Base-by-base conservation (phyloP, 2,797 vertebrate genomes). In the Muscicapa comitata region DNA sequence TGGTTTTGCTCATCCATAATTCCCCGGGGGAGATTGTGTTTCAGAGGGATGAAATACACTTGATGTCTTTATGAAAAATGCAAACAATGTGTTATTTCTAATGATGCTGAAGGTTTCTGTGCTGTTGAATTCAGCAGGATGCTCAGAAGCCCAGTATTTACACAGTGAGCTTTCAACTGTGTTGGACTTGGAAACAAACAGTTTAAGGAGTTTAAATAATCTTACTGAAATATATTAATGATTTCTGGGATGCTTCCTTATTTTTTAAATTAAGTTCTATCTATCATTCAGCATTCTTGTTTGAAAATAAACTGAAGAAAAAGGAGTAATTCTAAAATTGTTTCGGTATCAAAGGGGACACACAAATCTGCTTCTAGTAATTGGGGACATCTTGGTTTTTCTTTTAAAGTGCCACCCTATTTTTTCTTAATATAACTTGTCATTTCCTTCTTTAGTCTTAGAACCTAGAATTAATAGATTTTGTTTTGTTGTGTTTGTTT, bases 61-160 rank as follows among this genome's bases (percentile, higher is more conserved):
- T 86, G 87, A 95, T 93, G 94, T 94, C 95, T 94, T 90, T 93
- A 94, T 97, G 94, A 96, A 97, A 97, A 96, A 96, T 96, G 95
- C 95, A 95, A 95, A 84, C 93, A 93, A 67, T 90, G 93, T 81
- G 82, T 95, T 90, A 86, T 86, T 92, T 73, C 81, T 91, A 83
- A 95, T 86, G 93, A 84, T 71, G 66, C 76, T 0, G 25, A 28
- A 67, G 89, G 50, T 74, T 57, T 78, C 76, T 72, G 62, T 68
- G 71, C 66, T 62, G 47, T n/a, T 28, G 62, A 73, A 42, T 94
- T 63, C 75, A 76, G 87, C 80, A 85, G 71, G 83, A 71, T 87
- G 70, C 77, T 93, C 14, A 3, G 80, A 54, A 94, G 88, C 72
- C 21, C n/a, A 6, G 35, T 67, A 76, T 88, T 92, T 93, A 66